A percentile compares a stretch with the other conserved stretches of the same genome.
phyloP scores from a whole-genome alignment of 2,797 vertebrate genomes.

The Phoxinus dragarum region DNA sequence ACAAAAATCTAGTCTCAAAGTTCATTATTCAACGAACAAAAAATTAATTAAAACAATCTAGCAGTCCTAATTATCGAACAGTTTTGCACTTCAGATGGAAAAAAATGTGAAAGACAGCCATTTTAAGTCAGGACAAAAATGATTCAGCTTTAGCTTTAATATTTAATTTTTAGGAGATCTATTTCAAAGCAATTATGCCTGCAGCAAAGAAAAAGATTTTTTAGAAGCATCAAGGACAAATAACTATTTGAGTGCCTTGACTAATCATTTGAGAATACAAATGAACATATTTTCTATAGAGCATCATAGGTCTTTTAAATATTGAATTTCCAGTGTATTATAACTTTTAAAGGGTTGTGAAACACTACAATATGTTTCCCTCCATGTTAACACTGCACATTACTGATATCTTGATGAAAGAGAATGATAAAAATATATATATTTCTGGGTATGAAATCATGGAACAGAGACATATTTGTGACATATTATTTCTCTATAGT shows the following conservation, averaged over 20 bases:
- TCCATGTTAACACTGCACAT: background rate
- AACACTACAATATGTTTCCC: background rate
- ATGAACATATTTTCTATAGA: background rate
- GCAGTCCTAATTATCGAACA: background rate
- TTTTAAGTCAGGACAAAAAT: constrained; percentile 12
- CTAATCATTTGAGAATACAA: constrained; percentile 1
- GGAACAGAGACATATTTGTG: background rate
- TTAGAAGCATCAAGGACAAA: background rate
- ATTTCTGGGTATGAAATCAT: background rate
- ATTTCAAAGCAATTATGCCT: constrained; percentile 33
- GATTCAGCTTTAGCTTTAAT: constrained; percentile 19
- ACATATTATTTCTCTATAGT: background rate
- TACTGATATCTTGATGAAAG: background rate
- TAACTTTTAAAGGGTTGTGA: background rate
- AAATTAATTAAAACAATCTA: background rate
- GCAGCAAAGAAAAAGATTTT: background rate
- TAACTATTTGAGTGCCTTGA: background rate
- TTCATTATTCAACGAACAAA: background rate
- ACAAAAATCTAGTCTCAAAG: constrained; percentile 10
- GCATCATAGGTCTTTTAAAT: background rate
- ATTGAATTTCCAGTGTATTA: background rate
- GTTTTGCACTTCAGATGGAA: constrained; percentile 36
- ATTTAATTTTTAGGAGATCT: constrained; percentile 26
- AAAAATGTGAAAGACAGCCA: constrained; percentile 4
- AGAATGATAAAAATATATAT: background rate